phyloP scores from a whole-genome alignment of 2,797 vertebrate species.

The Paedocypris micromegethes region DNA sequence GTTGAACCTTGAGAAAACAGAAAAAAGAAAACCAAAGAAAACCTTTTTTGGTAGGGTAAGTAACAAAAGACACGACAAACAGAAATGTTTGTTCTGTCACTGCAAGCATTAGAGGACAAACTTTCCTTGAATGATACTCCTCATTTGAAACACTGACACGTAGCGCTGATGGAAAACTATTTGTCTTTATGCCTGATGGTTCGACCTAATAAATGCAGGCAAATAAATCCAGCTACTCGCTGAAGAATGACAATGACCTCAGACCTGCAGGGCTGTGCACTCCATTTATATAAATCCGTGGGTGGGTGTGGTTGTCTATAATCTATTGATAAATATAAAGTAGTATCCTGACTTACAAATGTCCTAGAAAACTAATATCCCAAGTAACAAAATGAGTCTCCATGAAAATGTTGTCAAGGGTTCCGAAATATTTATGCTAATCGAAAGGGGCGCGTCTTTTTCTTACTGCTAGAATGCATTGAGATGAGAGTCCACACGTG shows the following conservation, averaged over 20 bases:
- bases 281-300: neutral
- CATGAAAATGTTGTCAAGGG: no score
- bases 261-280: conserved; percentile 51
- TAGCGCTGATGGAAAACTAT: conserved; percentile 26
- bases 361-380: no score
- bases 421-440: no score
- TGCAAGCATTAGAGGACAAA: conserved; percentile 48
- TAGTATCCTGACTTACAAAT: no score
- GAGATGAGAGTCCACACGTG: no score
- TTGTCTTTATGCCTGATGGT: conserved; percentile 50
- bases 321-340: no score
- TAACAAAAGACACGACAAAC: conserved; percentile 30
- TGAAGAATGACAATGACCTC: conserved; percentile 67
- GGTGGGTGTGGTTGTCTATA: no score
- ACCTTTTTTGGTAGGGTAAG: conserved; percentile 40
- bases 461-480: no score
- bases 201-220: conserved; percentile 53
- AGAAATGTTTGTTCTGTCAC: conserved; percentile 56
- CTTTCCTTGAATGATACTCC: conserved; percentile 39
- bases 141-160: conserved; percentile 11
- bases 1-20: neutral
- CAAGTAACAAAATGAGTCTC: no score
- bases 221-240: conserved; percentile 48
- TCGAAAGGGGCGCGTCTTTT: no score
- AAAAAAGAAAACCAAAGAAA: conserved; percentile 13